Percentiles rank a stretch among this genome's conserved stretches.
These are phyloP conservation scores for Xestobium rufovillosum DNA, from an alignment of 2,888 invertebrate genomes.

Conservation along the genomic window DNA sequence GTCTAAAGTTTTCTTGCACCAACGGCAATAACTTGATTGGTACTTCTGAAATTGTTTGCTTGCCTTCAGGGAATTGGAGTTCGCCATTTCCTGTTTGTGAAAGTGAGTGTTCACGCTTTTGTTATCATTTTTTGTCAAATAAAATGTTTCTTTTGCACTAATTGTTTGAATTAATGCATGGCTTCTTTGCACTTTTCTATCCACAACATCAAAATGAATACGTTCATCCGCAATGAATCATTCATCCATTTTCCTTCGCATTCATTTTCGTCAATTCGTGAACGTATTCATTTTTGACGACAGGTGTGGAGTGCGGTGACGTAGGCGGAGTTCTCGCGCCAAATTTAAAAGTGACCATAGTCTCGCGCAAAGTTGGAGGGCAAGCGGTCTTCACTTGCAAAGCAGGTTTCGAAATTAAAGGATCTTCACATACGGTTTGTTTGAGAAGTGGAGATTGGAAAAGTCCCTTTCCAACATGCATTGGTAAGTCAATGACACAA, in stretches of 20 bases:
- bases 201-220: not conserved
- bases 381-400: conserved; percentile 73
- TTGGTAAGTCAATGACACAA: too few species aligned
- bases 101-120: conserved; percentile 48
- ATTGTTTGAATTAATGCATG: too few species aligned
- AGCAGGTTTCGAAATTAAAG: conserved; percentile 67
- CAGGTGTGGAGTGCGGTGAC: conserved; percentile 75
- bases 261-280: not conserved
- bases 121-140: too few species aligned
- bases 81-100: conserved; percentile 74
- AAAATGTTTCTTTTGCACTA: too few species aligned
- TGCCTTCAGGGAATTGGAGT: conserved; percentile 85
- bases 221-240: not conserved
- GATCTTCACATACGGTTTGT: conserved; percentile 68
- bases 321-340: conserved; percentile 51
- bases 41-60: conserved; percentile 61
- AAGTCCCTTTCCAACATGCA: conserved; percentile 65
- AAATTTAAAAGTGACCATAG: conserved; percentile 62
- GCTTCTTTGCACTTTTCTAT: not conserved
- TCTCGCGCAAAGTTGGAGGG: conserved; percentile 74
- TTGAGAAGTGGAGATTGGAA: conserved; percentile 75
- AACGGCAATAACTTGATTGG: conserved; percentile 78
- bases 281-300: conserved; percentile 8
- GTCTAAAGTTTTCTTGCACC: conserved; percentile 65
- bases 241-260: not conserved